phyloP scores from a whole-genome alignment of 1,140 invertebrate genomes.

The Marisa cornuarietis region DNA sequence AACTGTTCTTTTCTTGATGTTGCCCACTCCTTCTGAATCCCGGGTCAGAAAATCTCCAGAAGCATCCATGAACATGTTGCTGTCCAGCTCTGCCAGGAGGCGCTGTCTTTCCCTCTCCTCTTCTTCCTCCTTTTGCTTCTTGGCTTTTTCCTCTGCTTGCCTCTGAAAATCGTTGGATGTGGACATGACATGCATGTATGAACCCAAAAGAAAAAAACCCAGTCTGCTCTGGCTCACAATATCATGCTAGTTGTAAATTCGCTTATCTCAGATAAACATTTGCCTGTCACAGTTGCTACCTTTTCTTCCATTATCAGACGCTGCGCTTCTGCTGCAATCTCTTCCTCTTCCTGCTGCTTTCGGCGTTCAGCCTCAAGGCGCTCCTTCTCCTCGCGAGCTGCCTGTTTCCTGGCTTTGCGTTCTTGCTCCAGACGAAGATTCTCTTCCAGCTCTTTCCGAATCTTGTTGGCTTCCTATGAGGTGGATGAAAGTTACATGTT shows the following conservation, averaged over 20 bases:
- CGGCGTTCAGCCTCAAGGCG: background rate
- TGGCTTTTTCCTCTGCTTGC: background rate
- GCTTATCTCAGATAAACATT: background rate
- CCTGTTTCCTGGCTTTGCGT: slow-evolving; percentile 6
- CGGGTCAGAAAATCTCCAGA: background rate
- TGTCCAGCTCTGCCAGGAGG: background rate
- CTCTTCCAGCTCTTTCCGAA: slow-evolving; percentile 4
- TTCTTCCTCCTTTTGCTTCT: slow-evolving; percentile 1
- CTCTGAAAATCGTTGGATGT: background rate
- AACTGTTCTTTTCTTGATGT: background rate
- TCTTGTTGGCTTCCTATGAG: background rate
- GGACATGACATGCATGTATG: too few species aligned
- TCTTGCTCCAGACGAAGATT: background rate
- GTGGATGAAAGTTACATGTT: too few species aligned
- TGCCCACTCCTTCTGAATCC: background rate
- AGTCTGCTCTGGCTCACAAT: too few species aligned
- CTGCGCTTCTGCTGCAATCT: background rate
- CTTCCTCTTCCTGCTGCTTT: slow-evolving; percentile 2
- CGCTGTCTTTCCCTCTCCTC: slow-evolving; percentile 5
- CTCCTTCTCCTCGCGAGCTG: background rate
- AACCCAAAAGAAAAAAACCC: too few species aligned
- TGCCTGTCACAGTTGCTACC: background rate
- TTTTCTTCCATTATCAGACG: background rate
- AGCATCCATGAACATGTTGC: background rate
- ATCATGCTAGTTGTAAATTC: background rate